phyloP scores from a whole-genome alignment of 2,113 vertebrate species.

The Lanius collurio region DNA sequence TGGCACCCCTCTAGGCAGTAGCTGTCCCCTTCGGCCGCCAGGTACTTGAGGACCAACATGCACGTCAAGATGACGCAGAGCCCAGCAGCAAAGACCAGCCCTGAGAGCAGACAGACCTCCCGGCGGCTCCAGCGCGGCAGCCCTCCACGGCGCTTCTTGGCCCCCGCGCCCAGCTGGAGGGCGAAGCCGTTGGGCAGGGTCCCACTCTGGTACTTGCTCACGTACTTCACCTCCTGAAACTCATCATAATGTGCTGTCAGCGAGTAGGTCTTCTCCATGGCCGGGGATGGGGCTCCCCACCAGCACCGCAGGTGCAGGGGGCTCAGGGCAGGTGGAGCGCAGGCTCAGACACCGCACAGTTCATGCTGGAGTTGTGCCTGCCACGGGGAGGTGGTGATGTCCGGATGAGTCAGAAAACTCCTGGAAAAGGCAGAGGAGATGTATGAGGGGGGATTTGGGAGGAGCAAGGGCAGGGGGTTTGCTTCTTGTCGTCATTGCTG shows the following conservation, averaged over 20 bases:
- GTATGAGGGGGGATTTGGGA: background rate
- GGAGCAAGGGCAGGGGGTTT: background rate
- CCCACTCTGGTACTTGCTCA: conserved; percentile 82
- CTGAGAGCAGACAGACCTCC: conserved; percentile 93
- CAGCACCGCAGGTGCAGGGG: rapidly evolving
- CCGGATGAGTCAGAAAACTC: background rate
- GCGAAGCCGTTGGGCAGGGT: conserved; percentile 90
- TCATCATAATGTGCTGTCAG: conserved; percentile 95
- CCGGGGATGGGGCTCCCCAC: rapidly evolving
- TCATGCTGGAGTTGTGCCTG: background rate
- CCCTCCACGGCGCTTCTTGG: conserved; percentile 70
- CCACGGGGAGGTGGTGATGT: background rate
- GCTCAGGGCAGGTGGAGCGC: background rate
- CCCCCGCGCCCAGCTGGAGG: conserved; percentile 69
- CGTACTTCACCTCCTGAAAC: conserved; percentile 93
- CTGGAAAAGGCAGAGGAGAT: conserved; percentile 30
- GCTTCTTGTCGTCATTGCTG: background rate
- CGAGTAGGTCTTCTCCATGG: conserved; percentile 94
- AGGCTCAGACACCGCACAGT: background rate
- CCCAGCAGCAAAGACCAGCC: conserved; percentile 90
- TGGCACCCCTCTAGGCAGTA: conserved; percentile 89
- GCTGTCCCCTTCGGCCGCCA: conserved; percentile 81
- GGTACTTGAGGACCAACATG: conserved; percentile 93
- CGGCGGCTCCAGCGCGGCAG: conserved; percentile 90
- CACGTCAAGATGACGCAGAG: conserved; percentile 93